Evolutionary conservation across 2,888 invertebrate genomes (phyloP), one percentile per base, ranked within the genome.

Genomic region (Lingula anatina): DNA sequence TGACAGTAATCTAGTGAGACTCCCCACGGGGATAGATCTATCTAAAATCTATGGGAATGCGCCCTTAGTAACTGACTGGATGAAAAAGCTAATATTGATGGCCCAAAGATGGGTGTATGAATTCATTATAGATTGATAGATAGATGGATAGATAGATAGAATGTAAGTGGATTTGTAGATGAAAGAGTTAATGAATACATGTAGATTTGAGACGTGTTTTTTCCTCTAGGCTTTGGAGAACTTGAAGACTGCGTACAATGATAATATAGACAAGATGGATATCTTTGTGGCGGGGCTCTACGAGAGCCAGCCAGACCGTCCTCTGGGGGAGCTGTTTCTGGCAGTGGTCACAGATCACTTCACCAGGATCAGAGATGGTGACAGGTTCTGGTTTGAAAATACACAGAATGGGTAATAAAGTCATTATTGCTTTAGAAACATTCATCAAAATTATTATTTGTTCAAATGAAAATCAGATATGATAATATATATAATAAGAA

Each of bases 321-420:
- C 77, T 0, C n/a, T n/a, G n/a, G 97, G 97, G 0, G 89, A 91
- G 69, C 79, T 97, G 0, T 97, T 99, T 71, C 82, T 85, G 37
- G 83, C 85, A 0, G 90, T 96, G 3, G 95, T 96, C 58, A 84
- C 85, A 57, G 96, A 97, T 63, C 97, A 97, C 76, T 97, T 99
- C 67, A 78, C 84, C 0, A 83, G 97, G 48, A 83, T 97, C 47
- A 81, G 97, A 57, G 94, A 95, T 71, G 86, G 94, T 0, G 97
- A 99, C 76, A 81, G 95, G 51, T 96, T 95, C 76, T 96, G 96
- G 96, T 96, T 94, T 71, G 95, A 96, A 79, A 96, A 96, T 75
- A 84, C 83, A 47, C 85, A 88, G 39, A 92, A 87, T 71, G 89
- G 86, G 90, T 90, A 75, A 83, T 83, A 71, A 39, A n/a, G n/a